Percentiles rank a stretch among this genome's conserved stretches.
Evolutionary conservation across 1,140 invertebrate species (phyloP).

Genomic region (Brachionus manjavacas): DNA sequence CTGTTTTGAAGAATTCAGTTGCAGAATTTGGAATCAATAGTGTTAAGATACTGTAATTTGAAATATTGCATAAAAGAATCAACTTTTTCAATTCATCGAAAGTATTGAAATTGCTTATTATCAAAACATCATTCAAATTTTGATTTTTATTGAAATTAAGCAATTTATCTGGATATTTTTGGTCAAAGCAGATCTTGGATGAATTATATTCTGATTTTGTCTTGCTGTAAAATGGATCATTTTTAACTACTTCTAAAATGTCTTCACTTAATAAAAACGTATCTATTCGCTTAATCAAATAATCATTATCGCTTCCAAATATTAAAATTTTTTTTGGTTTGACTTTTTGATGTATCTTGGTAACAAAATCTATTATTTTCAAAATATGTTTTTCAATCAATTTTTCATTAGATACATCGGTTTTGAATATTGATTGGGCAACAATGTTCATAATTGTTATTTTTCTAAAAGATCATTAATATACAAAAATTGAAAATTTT

Average conservation of each 20-base stretch:
- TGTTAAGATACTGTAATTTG: not conserved
- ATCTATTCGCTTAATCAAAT: not conserved
- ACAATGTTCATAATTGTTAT: not conserved
- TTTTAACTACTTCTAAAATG: not conserved
- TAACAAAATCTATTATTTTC: not conserved
- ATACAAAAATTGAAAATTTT: too few relatives aligned
- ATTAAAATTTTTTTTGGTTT: not conserved
- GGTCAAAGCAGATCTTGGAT: not conserved
- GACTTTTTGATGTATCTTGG: not conserved
- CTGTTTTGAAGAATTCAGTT: not conserved
- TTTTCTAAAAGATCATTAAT: not conserved
- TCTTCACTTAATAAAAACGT: not conserved
- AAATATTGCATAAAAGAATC: not conserved
- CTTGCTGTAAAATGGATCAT: not conserved
- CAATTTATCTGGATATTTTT: not conserved
- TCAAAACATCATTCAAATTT: not conserved
- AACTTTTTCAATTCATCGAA: not conserved
- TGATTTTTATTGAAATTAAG: not conserved
- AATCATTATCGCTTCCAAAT: not conserved
- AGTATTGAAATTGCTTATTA: not conserved
- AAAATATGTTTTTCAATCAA: not conserved
- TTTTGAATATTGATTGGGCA: not conserved
- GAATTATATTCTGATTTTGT: not conserved
- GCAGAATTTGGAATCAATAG: not conserved
- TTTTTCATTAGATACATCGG: not conserved